phyloP scores from a whole-genome alignment of 2,113 vertebrate genomes.

The Furnarius figulus region DNA sequence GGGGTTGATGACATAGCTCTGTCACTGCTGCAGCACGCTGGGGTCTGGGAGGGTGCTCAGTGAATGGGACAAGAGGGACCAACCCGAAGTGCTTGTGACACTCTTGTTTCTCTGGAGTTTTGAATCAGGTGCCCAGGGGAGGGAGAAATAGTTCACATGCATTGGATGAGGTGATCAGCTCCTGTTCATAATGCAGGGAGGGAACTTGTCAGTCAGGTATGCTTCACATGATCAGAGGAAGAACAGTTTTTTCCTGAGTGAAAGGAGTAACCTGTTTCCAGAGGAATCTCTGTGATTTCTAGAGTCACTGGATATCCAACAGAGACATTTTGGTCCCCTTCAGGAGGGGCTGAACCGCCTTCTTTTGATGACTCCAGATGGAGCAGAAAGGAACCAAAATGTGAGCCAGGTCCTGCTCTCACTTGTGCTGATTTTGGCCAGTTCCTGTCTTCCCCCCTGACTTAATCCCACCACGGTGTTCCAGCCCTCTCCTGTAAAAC shows the following conservation, averaged over 20 bases:
- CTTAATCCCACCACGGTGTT: background rate
- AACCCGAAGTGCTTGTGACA: background rate
- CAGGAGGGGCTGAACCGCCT: background rate
- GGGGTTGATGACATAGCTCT: background rate
- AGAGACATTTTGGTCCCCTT: background rate
- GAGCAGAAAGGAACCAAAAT: background rate
- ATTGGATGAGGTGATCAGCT: background rate
- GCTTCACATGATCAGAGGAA: background rate
- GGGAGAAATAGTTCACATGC: background rate
- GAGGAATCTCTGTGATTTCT: background rate
- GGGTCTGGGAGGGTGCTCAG: background rate
- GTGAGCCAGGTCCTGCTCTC: background rate
- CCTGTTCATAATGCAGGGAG: background rate
- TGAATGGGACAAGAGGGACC: background rate
- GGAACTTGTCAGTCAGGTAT: background rate
- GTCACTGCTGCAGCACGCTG: background rate
- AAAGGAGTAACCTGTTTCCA: background rate
- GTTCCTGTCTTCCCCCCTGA: background rate
- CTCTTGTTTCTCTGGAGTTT: background rate
- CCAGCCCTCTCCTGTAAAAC: background rate
- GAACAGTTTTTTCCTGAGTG: background rate
- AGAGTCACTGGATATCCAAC: background rate
- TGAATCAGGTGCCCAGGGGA: fast-evolving
- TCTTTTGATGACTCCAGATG: background rate
- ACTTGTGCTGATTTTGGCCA: background rate